These are phyloP conservation scores for Ylistrum balloti DNA, from an alignment of 1,140 invertebrate species.

Conservation along the genomic window DNA sequence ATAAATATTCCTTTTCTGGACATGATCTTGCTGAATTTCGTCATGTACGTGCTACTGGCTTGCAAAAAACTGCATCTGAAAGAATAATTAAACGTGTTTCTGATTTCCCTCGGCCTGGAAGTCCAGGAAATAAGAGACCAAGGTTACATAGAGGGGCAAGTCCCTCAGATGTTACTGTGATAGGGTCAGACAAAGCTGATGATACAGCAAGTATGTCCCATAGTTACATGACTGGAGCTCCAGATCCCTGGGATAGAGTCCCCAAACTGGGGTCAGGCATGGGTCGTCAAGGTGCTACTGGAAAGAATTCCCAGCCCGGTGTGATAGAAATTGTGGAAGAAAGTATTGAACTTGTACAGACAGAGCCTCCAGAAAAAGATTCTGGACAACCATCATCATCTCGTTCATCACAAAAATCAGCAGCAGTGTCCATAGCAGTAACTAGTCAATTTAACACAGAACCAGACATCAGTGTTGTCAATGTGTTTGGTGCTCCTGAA, in stretches of 20 bases:
- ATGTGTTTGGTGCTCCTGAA: slow-evolving; percentile 47
- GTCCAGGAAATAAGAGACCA: slow-evolving; percentile 60
- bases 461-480: slow-evolving; percentile 57
- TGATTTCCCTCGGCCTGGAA: slow-evolving; percentile 54
- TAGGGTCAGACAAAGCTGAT: slow-evolving; percentile 58
- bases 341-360: slow-evolving; percentile 60
- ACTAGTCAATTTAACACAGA: slow-evolving; percentile 54
- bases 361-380: slow-evolving; percentile 53
- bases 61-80: slow-evolving; percentile 60
- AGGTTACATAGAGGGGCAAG: slow-evolving; percentile 54
- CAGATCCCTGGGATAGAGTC: slow-evolving; percentile 59
- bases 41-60: slow-evolving; percentile 59
- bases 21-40: slow-evolving; percentile 59
- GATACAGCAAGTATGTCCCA: slow-evolving; percentile 61
- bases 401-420: slow-evolving; percentile 14
- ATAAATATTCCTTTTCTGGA: slow-evolving; percentile 57
- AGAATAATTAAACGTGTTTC: slow-evolving; percentile 56
- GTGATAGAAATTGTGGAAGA: slow-evolving; percentile 62
- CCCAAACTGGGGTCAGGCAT: slow-evolving; percentile 49
- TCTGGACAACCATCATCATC: neutral
- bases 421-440: slow-evolving; percentile 55
- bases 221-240: slow-evolving; percentile 53
- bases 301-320: slow-evolving; percentile 49
- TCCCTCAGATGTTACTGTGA: slow-evolving; percentile 51
- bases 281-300: slow-evolving; percentile 27